Evolutionary conservation across 2,888 invertebrate species (phyloP).

Genomic region (Spisula solida): DNA sequence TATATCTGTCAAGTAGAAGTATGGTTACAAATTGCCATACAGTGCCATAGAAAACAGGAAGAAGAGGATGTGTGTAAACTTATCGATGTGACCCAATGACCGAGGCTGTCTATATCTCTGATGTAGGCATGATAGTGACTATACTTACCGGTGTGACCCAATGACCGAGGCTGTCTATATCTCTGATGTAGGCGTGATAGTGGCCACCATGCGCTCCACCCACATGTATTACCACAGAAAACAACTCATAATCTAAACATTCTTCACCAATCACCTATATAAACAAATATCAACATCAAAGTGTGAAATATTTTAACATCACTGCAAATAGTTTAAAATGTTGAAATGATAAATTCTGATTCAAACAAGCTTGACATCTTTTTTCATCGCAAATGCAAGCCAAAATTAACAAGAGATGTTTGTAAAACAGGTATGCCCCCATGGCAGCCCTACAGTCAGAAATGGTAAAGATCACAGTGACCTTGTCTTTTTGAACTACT

Average conservation of each 20-base stretch:
- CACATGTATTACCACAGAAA: constrained; percentile 87
- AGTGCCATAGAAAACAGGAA: too few species aligned
- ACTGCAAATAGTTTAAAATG: too few species aligned
- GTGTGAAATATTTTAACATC: too few species aligned
- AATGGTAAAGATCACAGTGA: too few species aligned
- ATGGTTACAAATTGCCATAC: too few species aligned
- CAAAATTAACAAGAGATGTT: too few species aligned
- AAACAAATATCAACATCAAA: not conserved
- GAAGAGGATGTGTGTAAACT: constrained; percentile 62
- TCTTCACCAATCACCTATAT: constrained; percentile 61
- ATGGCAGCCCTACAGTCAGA: too few species aligned
- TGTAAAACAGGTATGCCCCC: too few species aligned
- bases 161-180: constrained; percentile 86
- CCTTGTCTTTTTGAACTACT: too few species aligned
- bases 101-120: constrained; percentile 86
- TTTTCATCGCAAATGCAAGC: too few species aligned
- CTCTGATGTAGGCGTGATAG: constrained; percentile 87
- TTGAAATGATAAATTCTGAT: too few species aligned
- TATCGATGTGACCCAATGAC: constrained; percentile 86
- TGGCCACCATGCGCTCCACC: constrained; percentile 88
- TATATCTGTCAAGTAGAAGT: too few species aligned
- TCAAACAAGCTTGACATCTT: not conserved
- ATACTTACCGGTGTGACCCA: constrained; percentile 86
- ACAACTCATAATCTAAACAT: constrained; percentile 85
- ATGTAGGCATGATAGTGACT: constrained; percentile 88